Conservation (phyloP, 2,113 vertebrate species). For the Nothocercus nigrocapillus region DNA sequence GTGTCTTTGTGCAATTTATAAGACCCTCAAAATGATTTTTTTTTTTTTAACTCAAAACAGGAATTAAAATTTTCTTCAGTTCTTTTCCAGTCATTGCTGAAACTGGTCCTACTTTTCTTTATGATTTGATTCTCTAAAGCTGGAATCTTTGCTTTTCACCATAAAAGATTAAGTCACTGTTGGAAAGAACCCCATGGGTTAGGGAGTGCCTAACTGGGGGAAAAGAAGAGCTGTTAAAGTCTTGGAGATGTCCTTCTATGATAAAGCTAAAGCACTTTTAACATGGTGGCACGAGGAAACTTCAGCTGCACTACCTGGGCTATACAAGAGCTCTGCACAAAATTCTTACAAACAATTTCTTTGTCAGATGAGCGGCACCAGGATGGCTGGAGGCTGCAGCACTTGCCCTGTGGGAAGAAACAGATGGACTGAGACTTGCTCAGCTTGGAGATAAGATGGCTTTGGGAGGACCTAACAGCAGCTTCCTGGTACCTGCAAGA, state of each 20-base stretch:
- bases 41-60: not conserved
- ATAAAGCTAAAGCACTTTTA: not conserved
- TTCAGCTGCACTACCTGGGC: too few relatives aligned
- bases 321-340: not conserved
- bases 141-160: not conserved
- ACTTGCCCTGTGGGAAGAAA: not conserved
- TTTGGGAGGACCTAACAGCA: not conserved
- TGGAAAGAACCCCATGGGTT: not conserved
- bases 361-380: not conserved
- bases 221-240: not conserved
- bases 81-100: not conserved
- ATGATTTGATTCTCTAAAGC: not conserved
- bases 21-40: not conserved
- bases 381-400: not conserved
- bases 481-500: not conserved
- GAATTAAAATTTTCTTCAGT: not conserved
- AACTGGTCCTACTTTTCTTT: not conserved
- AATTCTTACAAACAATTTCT: not conserved
- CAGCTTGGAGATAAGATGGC: not conserved
- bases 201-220: not conserved
- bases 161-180: not conserved
- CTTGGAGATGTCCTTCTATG: not conserved
- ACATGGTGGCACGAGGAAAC: not conserved
- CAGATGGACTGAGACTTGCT: not conserved
- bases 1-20: not conserved